Evolutionary conservation across 2,113 vertebrate species (phyloP), one percentile per base, ranked within the genome.

Genomic region (Bambusicola thoracicus): DNA sequence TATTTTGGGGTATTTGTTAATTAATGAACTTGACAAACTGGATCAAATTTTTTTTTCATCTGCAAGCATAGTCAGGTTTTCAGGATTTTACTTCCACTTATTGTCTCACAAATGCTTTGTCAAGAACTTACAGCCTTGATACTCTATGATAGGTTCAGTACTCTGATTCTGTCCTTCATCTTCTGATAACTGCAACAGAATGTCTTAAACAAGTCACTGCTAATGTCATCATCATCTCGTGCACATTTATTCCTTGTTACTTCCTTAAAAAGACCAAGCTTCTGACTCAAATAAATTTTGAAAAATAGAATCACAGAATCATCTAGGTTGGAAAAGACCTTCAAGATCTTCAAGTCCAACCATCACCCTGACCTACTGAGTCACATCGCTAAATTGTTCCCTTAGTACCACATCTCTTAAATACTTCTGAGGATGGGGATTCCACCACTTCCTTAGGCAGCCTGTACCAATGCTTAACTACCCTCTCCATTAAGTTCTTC

Each of bases 1-100:
- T 92, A 65, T 89, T 95, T 94, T 59, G 53, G 56, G 68, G 5
- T 85, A 30, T 93, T 89, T 89, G 32, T 89, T 95, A 87, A 94
- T 92, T 87, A 92, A 70, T 41, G 62, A 41, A 59, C 12, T 66
- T 81, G 74, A 89, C 56, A 87, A 17, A 89, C 29, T 65, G 36
- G 30, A 62, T 90, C 24, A 68, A 8, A 20, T 70, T 78, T 95
- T 78, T 95, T 95, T 94, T 87, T 27, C 41, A 36, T 66, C 56
- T 92, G 34, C 46, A 81, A 59, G 19, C 73, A 32, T 7, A 77
- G 25, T 63, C 27, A 80, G 5, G 9, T 86, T 88, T 84, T 76
- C 53, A 69, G 58, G 30, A 58, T 48, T 80, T 48, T 11, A 32
- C 70, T 11, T 83, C 51, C 19, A 1, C 0, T 59, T 87, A 29